Evolutionary conservation across 2,113 vertebrate species (phyloP).

Genomic region (Ibidorhyncha struthersii): DNA sequence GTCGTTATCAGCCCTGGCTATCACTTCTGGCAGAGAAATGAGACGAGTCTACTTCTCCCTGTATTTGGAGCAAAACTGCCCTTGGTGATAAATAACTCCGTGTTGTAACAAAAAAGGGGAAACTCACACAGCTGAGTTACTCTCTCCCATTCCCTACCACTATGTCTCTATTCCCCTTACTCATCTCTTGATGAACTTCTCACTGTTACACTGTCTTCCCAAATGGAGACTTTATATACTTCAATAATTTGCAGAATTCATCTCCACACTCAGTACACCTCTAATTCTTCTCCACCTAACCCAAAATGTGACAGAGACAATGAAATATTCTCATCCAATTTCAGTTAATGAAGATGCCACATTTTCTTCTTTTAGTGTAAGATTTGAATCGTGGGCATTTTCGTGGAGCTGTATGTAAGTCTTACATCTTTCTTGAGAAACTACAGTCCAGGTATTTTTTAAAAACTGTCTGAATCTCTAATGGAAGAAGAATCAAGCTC

Average conservation of each 20-base stretch:
- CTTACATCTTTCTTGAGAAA: not conserved
- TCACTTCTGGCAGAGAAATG: not conserved
- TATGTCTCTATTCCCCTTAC: not conserved
- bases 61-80: not conserved
- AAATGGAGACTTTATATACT: not conserved
- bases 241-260: not conserved
- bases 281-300: not conserved
- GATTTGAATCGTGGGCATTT: not conserved
- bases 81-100: not conserved
- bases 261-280: not conserved
- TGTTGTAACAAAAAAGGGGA: not conserved
- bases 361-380: not conserved
- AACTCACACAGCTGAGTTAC: not conserved
- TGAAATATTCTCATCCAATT: not conserved
- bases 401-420: not conserved
- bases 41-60: not conserved
- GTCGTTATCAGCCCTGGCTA: not conserved
- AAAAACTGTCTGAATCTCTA: not conserved
- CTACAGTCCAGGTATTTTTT: not conserved
- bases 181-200: not conserved
- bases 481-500: not conserved
- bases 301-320: not conserved
- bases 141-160: not conserved
- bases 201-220: not conserved
- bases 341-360: not conserved